These are phyloP conservation scores for Philonicus albiceps DNA, from an alignment of 2,888 invertebrate species.

Conservation along the genomic window DNA sequence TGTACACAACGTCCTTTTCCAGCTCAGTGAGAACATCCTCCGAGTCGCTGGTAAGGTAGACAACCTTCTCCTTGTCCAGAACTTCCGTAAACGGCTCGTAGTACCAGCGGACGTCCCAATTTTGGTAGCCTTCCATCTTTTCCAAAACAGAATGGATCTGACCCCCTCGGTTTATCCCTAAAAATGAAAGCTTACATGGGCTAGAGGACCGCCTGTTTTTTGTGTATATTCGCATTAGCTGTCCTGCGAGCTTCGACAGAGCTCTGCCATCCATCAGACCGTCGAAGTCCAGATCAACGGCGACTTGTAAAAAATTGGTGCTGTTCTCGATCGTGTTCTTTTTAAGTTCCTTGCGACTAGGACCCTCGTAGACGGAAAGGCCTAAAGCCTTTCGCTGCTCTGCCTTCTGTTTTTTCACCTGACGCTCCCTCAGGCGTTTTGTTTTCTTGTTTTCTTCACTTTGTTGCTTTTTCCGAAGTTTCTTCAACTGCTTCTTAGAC, in stretches of 20 bases:
- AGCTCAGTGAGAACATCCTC: conserved; percentile 80
- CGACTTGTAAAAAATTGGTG: conserved; percentile 73
- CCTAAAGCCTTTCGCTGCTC: conserved; percentile 76
- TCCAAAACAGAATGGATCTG: conserved; percentile 77
- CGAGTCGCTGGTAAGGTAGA: conserved; percentile 95
- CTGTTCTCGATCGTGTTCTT: conserved; percentile 72
- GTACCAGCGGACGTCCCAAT: conserved; percentile 90
- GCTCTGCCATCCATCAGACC: conserved; percentile 90
- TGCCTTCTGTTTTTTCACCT: conserved; percentile 74
- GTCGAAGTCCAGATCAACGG: conserved; percentile 91
- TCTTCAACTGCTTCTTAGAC: conserved; percentile 73
- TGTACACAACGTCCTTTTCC: conserved; percentile 81
- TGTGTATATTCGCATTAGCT: conserved; percentile 89
- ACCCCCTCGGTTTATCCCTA: conserved; percentile 74
- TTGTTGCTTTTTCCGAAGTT: conserved; percentile 73
- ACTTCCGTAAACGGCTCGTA: conserved; percentile 72
- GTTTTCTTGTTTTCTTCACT: conserved; percentile 76
- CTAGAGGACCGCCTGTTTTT: conserved; percentile 81
- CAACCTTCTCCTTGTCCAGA: conserved; percentile 79
- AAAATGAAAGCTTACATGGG: conserved; percentile 84
- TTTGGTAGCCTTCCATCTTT: conserved; percentile 84
- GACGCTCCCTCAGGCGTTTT: conserved; percentile 77
- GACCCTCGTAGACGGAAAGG: conserved; percentile 70
- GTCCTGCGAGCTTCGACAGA: conserved; percentile 87
- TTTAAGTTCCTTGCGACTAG: conserved; percentile 82